Percentiles rank a stretch among this genome's conserved stretches.
phyloP scores from a whole-genome alignment of 2,113 vertebrate genomes.

The Leucosticte australis region DNA sequence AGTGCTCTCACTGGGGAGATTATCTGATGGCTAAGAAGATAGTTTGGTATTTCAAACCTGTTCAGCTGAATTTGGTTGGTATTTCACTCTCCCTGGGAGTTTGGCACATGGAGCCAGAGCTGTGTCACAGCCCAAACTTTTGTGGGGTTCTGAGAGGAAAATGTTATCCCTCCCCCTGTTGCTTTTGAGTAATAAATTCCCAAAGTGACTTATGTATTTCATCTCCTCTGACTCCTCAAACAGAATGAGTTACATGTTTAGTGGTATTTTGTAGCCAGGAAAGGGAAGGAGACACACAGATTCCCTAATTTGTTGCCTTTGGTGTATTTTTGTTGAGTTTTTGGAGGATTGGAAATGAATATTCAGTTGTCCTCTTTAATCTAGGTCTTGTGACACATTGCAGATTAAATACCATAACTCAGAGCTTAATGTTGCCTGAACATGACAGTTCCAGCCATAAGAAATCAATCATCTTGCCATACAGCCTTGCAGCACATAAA shows the following conservation, averaged over 20 bases:
- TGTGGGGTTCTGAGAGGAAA: background rate
- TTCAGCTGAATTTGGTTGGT: background rate
- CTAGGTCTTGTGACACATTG: slow-evolving; percentile 12
- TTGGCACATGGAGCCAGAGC: background rate
- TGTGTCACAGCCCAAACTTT: background rate
- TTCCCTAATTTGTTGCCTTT: background rate
- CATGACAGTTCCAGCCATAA: slow-evolving; percentile 40
- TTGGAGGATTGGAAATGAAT: slow-evolving; percentile 15
- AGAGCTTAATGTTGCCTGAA: slow-evolving; percentile 37
- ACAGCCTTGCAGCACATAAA: slow-evolving; percentile 26
- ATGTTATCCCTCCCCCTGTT: background rate
- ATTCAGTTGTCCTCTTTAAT: slow-evolving; percentile 47
- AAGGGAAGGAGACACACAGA: background rate
- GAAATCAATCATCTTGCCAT: slow-evolving; percentile 56
- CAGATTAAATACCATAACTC: slow-evolving; percentile 34
- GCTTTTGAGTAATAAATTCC: slow-evolving; percentile 5
- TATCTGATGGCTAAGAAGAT: background rate
- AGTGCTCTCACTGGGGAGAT: background rate
- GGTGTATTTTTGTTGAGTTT: background rate
- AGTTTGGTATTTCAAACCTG: background rate
- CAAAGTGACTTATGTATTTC: slow-evolving; percentile 13
- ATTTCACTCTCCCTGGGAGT: background rate
- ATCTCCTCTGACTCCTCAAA: background rate
- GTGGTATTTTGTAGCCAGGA: background rate
- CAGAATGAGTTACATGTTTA: background rate